Conservation (phyloP, 2,113 vertebrate species). For the Oncorhynchus masou region DNA sequence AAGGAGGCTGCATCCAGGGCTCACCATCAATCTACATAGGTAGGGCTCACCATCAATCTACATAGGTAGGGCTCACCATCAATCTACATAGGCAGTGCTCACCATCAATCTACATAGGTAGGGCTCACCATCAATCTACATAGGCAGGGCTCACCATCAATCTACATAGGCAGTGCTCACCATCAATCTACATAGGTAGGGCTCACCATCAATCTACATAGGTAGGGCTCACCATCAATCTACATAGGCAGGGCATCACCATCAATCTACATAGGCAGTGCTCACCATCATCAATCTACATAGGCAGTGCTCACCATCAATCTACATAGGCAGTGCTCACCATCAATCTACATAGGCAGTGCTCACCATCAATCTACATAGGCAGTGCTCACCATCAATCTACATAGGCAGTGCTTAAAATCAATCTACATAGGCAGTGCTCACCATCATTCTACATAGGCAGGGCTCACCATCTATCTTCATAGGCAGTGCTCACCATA, state of each 20-base stretch:
- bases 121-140: constrained; percentile 83
- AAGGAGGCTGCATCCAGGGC: constrained; percentile 90
- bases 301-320: too few species aligned
- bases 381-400: too few species aligned
- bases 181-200: constrained; percentile 89
- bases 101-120: constrained; percentile 88
- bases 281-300: constrained; percentile 66
- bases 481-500: too few species aligned
- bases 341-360: too few species aligned
- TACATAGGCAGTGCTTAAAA: too few species aligned
- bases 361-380: too few species aligned
- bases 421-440: too few species aligned
- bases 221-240: constrained; percentile 80
- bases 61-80: constrained; percentile 78
- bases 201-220: constrained; percentile 84
- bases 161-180: too few species aligned
- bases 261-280: constrained; percentile 66
- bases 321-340: too few species aligned
- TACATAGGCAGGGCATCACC: constrained; percentile 84
- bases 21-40: constrained; percentile 92
- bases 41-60: constrained; percentile 81
- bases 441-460: too few species aligned
- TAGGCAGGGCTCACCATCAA: constrained; percentile 72
- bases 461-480: too few species aligned
- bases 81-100: too few species aligned